phyloP scores from a whole-genome alignment of 1,140 invertebrate species.

The Magallana angulata region DNA sequence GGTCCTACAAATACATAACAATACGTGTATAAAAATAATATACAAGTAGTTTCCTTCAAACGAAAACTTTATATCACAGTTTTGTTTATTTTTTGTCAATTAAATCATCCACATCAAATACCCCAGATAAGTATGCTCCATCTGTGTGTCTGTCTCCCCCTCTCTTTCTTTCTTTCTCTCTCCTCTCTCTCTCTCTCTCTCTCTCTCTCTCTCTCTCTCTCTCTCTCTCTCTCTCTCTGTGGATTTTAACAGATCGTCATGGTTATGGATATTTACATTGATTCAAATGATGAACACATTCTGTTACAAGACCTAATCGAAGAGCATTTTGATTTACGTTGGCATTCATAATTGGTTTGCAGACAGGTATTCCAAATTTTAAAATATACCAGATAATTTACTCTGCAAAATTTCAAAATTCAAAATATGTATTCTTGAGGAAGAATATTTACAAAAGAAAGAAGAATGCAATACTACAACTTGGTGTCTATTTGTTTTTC shows the following conservation, averaged over 20 bases:
- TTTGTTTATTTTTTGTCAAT: neutral
- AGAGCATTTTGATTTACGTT: no score
- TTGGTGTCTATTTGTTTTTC: conserved; percentile 5
- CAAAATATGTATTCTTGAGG: no score
- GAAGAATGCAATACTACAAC: neutral
- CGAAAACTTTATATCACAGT: conserved; percentile 17
- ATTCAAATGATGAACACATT: neutral
- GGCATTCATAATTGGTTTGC: no score
- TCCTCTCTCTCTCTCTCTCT: neutral
- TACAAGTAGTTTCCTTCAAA: neutral
- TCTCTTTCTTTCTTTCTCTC: neutral
- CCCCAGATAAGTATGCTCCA: neutral
- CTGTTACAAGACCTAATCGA: neutral
- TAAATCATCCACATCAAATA: neutral
- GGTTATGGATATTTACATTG: neutral
- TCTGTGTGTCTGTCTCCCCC: neutral
- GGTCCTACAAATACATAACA: neutral
- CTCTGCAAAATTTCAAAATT: no score
- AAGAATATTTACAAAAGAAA: neutral
- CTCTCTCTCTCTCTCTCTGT: conserved; percentile 9
- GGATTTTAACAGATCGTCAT: conserved; percentile 15
- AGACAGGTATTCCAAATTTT: no score
- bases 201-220: neutral
- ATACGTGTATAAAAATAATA: neutral
- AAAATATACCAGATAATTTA: no score